A percentile compares a stretch with the other conserved stretches of the same genome.
phyloP scores from a whole-genome alignment of 23 tunicate species.

The Trididemnum nubilum region DNA sequence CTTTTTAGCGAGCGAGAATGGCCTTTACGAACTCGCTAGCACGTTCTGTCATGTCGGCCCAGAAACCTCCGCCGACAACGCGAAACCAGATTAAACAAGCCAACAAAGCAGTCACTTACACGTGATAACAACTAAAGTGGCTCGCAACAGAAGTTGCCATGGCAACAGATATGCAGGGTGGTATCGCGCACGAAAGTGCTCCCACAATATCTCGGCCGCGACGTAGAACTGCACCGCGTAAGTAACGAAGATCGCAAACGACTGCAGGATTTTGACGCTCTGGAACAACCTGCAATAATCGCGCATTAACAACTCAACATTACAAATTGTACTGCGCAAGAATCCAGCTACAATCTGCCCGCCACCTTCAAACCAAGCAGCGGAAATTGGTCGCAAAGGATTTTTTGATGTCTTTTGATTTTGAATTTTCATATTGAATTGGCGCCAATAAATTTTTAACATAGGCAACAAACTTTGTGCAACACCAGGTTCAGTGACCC shows the following conservation, averaged over 20 bases:
- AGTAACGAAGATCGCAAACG: slow-evolving; percentile 62
- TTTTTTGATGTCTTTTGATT: too few relatives aligned
- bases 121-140: slow-evolving; percentile 22
- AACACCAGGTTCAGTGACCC: too few relatives aligned
- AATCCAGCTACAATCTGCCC: not conserved
- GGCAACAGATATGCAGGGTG: slow-evolving; percentile 22
- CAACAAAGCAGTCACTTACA: slow-evolving; percentile 24
- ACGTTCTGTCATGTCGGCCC: too few relatives aligned
- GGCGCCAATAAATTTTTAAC: too few relatives aligned
- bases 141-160: slow-evolving; percentile 36
- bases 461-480: too few relatives aligned
- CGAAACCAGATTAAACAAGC: not conserved
- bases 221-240: slow-evolving; percentile 90
- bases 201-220: slow-evolving; percentile 55
- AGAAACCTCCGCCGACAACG: not conserved
- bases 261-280: slow-evolving; percentile 70
- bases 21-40: too few relatives aligned
- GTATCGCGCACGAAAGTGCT: not conserved
- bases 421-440: too few relatives aligned
- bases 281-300: slow-evolving; percentile 58
- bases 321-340: too few relatives aligned
- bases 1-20: too few relatives aligned
- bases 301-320: not conserved
- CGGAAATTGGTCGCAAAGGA: too few relatives aligned
- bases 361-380: too few relatives aligned